Conservation (phyloP, 2,797 vertebrate genomes). For the Rhynchotus rufescens region DNA sequence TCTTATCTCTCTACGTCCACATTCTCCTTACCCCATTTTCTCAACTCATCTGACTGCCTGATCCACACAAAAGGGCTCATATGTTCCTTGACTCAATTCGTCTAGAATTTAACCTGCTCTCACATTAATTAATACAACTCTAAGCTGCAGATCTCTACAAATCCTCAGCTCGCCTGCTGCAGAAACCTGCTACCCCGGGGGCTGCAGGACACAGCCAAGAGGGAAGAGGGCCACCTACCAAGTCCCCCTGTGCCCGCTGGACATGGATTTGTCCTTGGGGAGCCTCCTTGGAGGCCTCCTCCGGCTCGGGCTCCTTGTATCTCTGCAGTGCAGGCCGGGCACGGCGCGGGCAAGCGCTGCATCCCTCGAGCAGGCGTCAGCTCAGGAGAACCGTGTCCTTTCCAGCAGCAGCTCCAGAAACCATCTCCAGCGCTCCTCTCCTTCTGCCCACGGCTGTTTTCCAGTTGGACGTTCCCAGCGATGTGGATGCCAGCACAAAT, state of each 20-base stretch:
- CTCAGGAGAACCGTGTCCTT: not conserved
- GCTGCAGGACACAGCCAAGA: not conserved
- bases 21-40: not conserved
- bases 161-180: not conserved
- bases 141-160: not conserved
- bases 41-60: not conserved
- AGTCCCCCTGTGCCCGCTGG: not conserved
- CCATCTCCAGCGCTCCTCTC: not conserved
- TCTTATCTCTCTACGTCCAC: not conserved
- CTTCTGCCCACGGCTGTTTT: not conserved
- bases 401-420: constrained; percentile 9
- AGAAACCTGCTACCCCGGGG: not conserved
- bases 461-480: constrained; percentile 13
- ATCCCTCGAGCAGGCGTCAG: not conserved
- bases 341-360: not conserved
- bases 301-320: not conserved
- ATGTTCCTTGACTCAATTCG: not conserved
- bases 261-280: not conserved
- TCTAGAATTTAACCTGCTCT: not conserved
- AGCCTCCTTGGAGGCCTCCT: not conserved
- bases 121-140: not conserved
- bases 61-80: not conserved
- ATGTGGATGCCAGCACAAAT: constrained; percentile 52
- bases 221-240: not conserved
- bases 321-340: not conserved